Evolutionary conservation across 2,797 vertebrate genomes (phyloP), one percentile per base, ranked within the genome.

Genomic region (Enteromius trimaculatus): DNA sequence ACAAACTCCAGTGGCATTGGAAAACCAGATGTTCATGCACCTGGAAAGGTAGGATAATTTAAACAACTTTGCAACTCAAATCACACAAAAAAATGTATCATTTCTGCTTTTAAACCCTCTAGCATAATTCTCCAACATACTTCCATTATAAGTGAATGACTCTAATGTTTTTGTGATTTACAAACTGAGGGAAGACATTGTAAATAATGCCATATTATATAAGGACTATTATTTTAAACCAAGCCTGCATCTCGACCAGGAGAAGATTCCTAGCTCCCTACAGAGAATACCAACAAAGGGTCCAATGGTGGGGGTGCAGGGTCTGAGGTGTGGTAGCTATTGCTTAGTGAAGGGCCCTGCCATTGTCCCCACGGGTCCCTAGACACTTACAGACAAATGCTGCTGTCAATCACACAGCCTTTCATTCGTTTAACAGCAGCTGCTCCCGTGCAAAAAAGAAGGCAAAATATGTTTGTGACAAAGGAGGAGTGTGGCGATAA

Each of bases 331-430:
- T 84, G 85, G 74, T 49, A 60, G 66, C 65, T 70, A 69, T 70
- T 87, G 86, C 88, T 86, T 29, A 6, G 86, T 85, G 84, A 89
- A 89, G 89, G 87, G 90, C 51, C 53, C 87, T 72, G 90, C 91
- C 83, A 93, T 93, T 92, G 92, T 93, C 90, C 87, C 85, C 84
- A 39, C 65, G 84, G 74, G 89, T 92, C 92, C 93, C 91, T 84
- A 34, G 92, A 91, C 88, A 90, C 90, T 85, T 80, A 58, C 83
- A 88, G 87, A 93, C 91, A 94, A 94, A 92, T 84, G 84, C 86
- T 84, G 84, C 89, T 89, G 92, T 91, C 93, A 94, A 91, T 94
- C 93, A 92, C 88, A 10, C 72, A 86, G 53, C 39, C 0, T 77
- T 88, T 84, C 88, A 90, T 92, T 92, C 90, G 89, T 84, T 88